phyloP scores from a whole-genome alignment of 2,888 invertebrate genomes.

The Rhodophaea formosa region DNA sequence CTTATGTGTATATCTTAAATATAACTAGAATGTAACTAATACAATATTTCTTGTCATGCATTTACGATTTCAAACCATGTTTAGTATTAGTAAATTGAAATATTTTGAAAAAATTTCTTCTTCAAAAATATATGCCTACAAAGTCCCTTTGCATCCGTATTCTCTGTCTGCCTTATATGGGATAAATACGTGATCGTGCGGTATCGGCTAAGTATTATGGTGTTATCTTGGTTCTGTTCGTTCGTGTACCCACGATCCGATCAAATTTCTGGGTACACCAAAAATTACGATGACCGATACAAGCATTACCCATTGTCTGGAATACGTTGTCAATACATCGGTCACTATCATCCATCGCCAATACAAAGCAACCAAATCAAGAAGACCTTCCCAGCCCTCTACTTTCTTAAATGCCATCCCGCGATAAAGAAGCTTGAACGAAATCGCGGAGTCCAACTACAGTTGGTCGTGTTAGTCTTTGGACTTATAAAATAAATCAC shows the following conservation, averaged over 20 bases:
- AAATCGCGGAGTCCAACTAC: slow-evolving; percentile 27
- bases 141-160: no score
- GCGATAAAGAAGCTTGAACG: slow-evolving; percentile 2
- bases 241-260: slow-evolving; percentile 1
- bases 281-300: slow-evolving; percentile 49
- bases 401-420: slow-evolving; percentile 12
- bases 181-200: no score
- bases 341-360: slow-evolving; percentile 56
- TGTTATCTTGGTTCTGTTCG: not conserved
- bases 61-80: no score
- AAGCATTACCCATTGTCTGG: slow-evolving; percentile 58
- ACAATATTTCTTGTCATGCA: no score
- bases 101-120: no score
- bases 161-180: no score
- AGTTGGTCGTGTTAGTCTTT: slow-evolving; percentile 42
- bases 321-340: slow-evolving; percentile 52
- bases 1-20: no score
- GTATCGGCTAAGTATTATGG: not conserved
- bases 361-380: slow-evolving; percentile 43
- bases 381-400: slow-evolving; percentile 32
- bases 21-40: no score
- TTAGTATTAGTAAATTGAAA: no score
- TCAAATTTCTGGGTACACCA: slow-evolving; percentile 11
- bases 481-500: slow-evolving; percentile 69
- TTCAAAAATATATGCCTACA: no score